Evolutionary conservation across 2,888 invertebrate species (phyloP).

Genomic region (Mellilla xanthometata): DNA sequence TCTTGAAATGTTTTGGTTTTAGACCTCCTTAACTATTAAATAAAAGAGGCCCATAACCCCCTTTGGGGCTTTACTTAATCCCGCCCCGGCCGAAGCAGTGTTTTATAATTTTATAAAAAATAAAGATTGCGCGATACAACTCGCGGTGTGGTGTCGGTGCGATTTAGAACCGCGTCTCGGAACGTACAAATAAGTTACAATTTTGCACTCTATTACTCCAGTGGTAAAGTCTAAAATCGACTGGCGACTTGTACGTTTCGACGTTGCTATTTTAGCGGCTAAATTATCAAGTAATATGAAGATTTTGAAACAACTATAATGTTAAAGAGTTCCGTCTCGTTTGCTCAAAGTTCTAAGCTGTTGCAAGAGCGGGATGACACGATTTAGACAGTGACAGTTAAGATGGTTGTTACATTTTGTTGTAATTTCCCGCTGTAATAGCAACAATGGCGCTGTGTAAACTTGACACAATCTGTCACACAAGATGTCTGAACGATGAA

Average conservation of each 20-base stretch:
- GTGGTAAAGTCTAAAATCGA: constrained; percentile 6
- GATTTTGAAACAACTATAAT: no score
- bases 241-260: constrained; percentile 1
- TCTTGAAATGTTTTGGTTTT: no score
- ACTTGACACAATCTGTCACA: constrained; percentile 1
- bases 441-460: no score
- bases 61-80: background rate
- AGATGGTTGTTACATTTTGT: no score
- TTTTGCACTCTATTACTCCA: background rate
- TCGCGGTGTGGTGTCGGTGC: constrained; percentile 18
- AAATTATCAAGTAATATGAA: background rate
- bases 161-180: constrained; percentile 1
- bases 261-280: constrained; percentile 3
- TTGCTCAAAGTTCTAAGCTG: no score
- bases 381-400: no score
- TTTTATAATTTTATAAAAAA: constrained; percentile 26
- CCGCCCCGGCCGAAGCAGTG: constrained; percentile 9
- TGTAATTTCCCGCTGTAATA: no score
- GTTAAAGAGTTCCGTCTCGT: no score
- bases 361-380: no score
- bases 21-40: no score
- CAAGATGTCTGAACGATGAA: no score
- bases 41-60: background rate
- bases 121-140: constrained; percentile 1
- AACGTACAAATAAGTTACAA: constrained; percentile 4